These are phyloP conservation scores for Pantherophis guttatus DNA, from an alignment of 2,113 vertebrate genomes.

Conservation along the genomic window DNA sequence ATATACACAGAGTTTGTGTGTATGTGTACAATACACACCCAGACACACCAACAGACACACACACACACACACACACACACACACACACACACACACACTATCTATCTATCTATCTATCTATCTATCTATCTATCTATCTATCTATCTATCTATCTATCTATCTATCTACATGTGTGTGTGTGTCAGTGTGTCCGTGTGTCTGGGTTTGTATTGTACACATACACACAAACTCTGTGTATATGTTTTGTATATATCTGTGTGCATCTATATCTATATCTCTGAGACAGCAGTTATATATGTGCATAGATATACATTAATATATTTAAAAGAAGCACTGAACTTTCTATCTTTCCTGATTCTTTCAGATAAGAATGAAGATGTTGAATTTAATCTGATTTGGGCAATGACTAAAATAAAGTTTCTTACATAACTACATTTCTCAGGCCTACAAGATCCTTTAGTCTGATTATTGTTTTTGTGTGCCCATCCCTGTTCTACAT, in stretches of 20 bases:
- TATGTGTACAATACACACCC: no score
- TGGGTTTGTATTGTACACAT: neutral
- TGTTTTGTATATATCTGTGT: neutral
- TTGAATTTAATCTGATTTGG: neutral
- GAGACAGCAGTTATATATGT: neutral
- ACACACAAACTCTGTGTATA: neutral
- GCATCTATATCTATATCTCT: neutral
- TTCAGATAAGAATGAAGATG: neutral
- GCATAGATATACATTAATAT: neutral
- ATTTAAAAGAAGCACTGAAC: neutral
- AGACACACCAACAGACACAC: no score
- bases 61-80: no score
- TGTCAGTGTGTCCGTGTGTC: fast-evolving
- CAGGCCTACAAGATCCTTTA: neutral
- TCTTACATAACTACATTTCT: neutral
- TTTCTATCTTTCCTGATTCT: neutral
- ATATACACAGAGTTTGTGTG: no score
- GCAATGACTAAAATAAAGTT: neutral
- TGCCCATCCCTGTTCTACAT: neutral
- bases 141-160: no score
- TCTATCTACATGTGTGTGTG: neutral
- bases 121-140: no score
- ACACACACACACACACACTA: no score
- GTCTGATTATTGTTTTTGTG: neutral
- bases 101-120: no score